These are phyloP conservation scores for Drosophila meridionalis DNA, from an alignment of 2,888 invertebrate species.

Conservation along the genomic window DNA sequence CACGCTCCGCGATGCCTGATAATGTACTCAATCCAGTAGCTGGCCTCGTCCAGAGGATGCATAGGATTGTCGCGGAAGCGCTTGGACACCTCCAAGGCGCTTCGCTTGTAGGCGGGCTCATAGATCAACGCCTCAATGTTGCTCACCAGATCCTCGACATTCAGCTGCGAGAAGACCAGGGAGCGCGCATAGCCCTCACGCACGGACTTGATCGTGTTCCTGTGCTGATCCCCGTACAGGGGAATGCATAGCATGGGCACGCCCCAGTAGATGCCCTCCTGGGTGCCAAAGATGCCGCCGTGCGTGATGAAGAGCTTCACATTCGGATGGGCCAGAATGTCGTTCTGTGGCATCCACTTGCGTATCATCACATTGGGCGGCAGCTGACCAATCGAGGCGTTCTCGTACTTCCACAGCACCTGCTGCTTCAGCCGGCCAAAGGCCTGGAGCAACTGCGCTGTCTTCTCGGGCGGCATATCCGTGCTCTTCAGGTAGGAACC, in stretches of 20 bases:
- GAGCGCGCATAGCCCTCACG: constrained; percentile 84
- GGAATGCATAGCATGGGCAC: constrained; percentile 85
- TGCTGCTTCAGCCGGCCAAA: constrained; percentile 85
- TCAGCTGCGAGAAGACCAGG: constrained; percentile 82
- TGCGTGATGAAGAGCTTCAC: constrained; percentile 85
- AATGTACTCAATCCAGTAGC: constrained; percentile 88
- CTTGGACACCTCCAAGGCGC: constrained; percentile 85
- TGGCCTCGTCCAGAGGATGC: constrained; percentile 87
- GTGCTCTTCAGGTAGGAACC: constrained; percentile 85
- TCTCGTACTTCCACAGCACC: constrained; percentile 87
- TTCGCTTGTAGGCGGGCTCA: constrained; percentile 83
- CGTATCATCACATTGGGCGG: constrained; percentile 85
- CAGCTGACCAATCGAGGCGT: constrained; percentile 82
- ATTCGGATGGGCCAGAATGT: constrained; percentile 85
- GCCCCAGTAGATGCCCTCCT: constrained; percentile 85
- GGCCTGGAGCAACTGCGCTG: constrained; percentile 83
- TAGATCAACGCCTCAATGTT: constrained; percentile 83
- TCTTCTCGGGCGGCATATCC: constrained; percentile 84
- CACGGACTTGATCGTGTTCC: constrained; percentile 83
- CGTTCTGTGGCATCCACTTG: constrained; percentile 87
- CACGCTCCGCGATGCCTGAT: constrained; percentile 84
- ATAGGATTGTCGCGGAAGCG: constrained; percentile 87
- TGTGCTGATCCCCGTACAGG: constrained; percentile 85
- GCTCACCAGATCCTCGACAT: constrained; percentile 79
- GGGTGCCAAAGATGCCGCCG: constrained; percentile 85